phyloP scores from a whole-genome alignment of 64 coral and sea anemone species.

The Platygyra sinensis region DNA sequence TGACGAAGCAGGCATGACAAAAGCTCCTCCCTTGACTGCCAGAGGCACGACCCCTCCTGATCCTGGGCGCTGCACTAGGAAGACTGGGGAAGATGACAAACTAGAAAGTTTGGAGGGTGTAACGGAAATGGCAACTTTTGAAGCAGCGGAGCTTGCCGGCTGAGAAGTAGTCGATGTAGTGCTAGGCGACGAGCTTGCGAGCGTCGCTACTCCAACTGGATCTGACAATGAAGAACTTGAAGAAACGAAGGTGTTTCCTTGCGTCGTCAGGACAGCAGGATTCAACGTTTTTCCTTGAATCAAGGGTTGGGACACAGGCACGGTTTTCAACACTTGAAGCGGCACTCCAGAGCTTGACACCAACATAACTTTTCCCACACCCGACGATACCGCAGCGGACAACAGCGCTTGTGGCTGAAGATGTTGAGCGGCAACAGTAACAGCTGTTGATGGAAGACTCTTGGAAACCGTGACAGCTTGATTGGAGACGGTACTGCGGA shows the following conservation, averaged over 20 bases:
- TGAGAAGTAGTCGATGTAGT: background rate
- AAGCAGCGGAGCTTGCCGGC: background rate
- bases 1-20: background rate
- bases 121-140: background rate
- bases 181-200: background rate
- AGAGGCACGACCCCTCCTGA: slow-evolving; percentile 29
- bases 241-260: background rate
- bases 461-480: slow-evolving; percentile 20
- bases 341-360: slow-evolving; percentile 28
- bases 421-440: background rate
- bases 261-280: background rate
- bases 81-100: background rate
- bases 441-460: background rate
- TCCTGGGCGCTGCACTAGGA: background rate
- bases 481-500: background rate
- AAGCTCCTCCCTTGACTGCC: background rate
- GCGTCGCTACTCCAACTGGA: background rate
- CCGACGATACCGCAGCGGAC: background rate
- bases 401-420: background rate
- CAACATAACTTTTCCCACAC: slow-evolving; percentile 38
- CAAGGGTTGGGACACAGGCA: background rate
- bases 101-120: background rate
- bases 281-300: slow-evolving; percentile 4
- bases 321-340: slow-evolving; percentile 6
- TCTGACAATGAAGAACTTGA: background rate